A percentile compares a stretch with the other conserved stretches of the same genome.
These are phyloP conservation scores for Arvicola amphibius DNA, from an alignment of 2,797 vertebrate genomes.

Conservation along the genomic window DNA sequence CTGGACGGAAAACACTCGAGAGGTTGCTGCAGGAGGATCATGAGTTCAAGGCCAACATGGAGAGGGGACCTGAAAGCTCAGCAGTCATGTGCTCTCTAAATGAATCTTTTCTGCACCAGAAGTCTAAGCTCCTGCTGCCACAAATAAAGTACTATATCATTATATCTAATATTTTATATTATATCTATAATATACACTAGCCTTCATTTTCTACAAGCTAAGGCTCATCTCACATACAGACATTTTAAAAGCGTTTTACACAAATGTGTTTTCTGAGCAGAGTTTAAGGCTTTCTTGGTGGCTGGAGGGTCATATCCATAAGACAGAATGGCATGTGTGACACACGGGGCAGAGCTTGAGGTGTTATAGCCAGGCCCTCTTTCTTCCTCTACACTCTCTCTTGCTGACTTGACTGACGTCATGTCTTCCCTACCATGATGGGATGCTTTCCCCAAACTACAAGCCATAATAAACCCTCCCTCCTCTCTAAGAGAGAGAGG, in stretches of 20 bases:
- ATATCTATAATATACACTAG: not conserved
- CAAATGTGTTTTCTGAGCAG: conserved; percentile 6
- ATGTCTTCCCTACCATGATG: not conserved
- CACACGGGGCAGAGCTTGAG: not conserved
- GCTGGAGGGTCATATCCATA: not conserved
- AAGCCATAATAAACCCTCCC: not conserved
- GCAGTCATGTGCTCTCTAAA: not conserved
- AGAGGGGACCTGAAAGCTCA: not conserved
- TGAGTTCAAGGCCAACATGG: not conserved
- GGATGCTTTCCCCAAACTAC: not conserved
- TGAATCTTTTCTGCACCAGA: not conserved
- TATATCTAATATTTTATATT: no score
- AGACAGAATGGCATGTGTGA: not conserved
- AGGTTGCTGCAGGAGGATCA: not conserved
- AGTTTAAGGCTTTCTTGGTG: not conserved
- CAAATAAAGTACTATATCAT: not conserved
- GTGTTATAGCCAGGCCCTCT: not conserved
- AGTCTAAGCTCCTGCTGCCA: not conserved
- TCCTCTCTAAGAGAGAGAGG: not conserved
- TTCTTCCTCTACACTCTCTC: not conserved
- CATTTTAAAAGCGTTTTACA: not conserved
- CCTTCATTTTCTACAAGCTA: not conserved
- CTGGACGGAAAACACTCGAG: not conserved
- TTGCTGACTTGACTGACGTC: not conserved
- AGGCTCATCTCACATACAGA: not conserved